These are phyloP conservation scores for Elysia chlorotica DNA, from an alignment of 1,140 invertebrate species.

Conservation along the genomic window DNA sequence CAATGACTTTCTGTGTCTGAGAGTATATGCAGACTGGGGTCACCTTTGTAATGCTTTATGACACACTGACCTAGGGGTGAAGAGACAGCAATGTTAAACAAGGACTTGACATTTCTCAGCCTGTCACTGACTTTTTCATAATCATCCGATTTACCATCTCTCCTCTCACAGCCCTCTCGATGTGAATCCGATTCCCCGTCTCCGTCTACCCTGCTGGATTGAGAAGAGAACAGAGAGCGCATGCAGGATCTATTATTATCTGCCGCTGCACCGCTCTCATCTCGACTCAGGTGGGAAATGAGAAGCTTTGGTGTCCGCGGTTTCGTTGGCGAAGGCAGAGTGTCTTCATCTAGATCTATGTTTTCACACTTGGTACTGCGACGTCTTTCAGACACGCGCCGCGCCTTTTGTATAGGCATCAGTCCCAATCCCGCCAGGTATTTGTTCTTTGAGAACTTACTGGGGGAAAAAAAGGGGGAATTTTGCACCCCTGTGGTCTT, in stretches of 20 bases:
- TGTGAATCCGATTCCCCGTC: slow-evolving; percentile 23
- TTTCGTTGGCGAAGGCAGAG: slow-evolving; percentile 40
- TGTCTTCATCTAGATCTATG: slow-evolving; percentile 40
- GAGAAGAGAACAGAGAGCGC: slow-evolving; percentile 22
- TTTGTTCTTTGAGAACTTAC: background rate
- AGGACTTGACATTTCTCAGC: slow-evolving; percentile 26
- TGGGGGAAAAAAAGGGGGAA: background rate
- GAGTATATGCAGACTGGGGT: slow-evolving; percentile 36
- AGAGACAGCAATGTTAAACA: slow-evolving; percentile 44
- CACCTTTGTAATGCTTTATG: slow-evolving; percentile 44
- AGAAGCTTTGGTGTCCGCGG: slow-evolving; percentile 52
- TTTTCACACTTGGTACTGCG: slow-evolving; percentile 48
- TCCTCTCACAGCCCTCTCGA: background rate
- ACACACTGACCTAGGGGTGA: slow-evolving; percentile 50
- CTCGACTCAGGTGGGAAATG: slow-evolving; percentile 52
- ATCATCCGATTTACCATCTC: slow-evolving; percentile 11
- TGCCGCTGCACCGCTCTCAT: slow-evolving; percentile 35
- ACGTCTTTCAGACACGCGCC: slow-evolving; percentile 21
- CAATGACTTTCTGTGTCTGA: slow-evolving; percentile 47
- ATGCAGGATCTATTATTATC: slow-evolving; percentile 21
- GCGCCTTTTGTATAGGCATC: slow-evolving; percentile 41
- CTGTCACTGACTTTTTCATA: slow-evolving; percentile 25
- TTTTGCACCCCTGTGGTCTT: too few species aligned
- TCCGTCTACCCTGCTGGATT: slow-evolving; percentile 21
- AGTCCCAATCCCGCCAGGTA: slow-evolving; percentile 30